Evolutionary conservation across 2,113 vertebrate species (phyloP), one percentile per base, ranked within the genome.

Genomic region (Pyxicephalus adspersus): DNA sequence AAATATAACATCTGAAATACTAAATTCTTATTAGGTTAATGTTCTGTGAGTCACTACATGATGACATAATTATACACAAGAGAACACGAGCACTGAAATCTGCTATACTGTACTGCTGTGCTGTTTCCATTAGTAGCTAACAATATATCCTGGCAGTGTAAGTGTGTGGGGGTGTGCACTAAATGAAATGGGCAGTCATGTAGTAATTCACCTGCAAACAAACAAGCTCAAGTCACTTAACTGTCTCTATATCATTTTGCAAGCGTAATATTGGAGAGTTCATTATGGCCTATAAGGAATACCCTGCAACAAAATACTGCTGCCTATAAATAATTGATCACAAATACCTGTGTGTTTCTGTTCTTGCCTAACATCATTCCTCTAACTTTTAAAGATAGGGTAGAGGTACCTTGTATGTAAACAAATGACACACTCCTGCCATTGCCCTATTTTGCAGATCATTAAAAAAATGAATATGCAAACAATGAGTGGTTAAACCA

Each of bases 201-300:
- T 8, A 18, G 38, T 51, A 25, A 50, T 51, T 18, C 16, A 25
- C 22, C 23, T 51, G 31, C 9, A 50, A 51, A 68, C 51, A 68
- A 68, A 68, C 45, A 70, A 11, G 26, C 22, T 51, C 52, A 70
- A 34, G 45, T 25, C 52, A 23, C 52, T n/a, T 70, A 70, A 19
- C 19, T 19, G 52, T 16, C 52, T 3, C 52, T 70, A 52, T 52
- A 28, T 70, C 23, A 9, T 18, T 45, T 45, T 45, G 9, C 38
- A 45, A 45, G 9, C 52, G 66, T 25, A 26, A 19, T 45, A 70
- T 3, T 8, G 23, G 22, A 70, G 18, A 54, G 67, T 28, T 28
- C 45, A 54, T 28, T 26, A 50, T 54, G 51, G 18, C 25, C 7
- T 18, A 19, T 52, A 19, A 26, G 6, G 50, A 71, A 54, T 71